Conservation (phyloP, 2,888 invertebrate genomes). For the Galerucella pusilla region DNA sequence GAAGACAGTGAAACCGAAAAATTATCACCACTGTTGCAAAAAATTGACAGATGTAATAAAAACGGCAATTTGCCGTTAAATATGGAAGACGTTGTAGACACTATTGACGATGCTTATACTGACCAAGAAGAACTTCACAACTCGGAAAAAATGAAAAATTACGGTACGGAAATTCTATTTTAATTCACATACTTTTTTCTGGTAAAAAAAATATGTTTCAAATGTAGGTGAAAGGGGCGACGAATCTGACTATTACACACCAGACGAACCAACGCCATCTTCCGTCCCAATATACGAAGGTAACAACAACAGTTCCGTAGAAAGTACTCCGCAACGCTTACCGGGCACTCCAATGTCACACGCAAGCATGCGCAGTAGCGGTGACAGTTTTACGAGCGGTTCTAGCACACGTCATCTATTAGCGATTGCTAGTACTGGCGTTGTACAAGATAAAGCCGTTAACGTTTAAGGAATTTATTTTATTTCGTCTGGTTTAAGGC, state of each 20-base stretch:
- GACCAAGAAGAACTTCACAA: conserved; percentile 63
- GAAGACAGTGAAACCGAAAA: conserved; percentile 88
- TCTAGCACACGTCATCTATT: conserved; percentile 83
- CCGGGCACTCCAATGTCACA: conserved; percentile 78
- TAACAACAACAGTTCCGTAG: conserved; percentile 57
- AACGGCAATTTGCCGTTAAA: conserved; percentile 63
- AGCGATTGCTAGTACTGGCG: conserved; percentile 64
- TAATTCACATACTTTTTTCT: not conserved
- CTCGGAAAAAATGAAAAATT: conserved; percentile 51
- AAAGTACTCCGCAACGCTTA: conserved; percentile 63
- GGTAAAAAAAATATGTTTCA: not conserved
- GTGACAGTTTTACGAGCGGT: conserved; percentile 84
- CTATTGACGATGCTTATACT: conserved; percentile 73
- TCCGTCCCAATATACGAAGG: conserved; percentile 71
- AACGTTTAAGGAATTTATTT: conserved; percentile 51
- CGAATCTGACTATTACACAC: conserved; percentile 84
- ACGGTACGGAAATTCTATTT: conserved; percentile 45
- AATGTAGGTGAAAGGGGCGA: conserved; percentile 67
- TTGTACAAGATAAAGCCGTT: conserved; percentile 56
- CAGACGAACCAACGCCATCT: conserved; percentile 78
- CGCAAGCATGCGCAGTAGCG: conserved; percentile 78
- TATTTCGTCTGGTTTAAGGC: conserved; percentile 1
- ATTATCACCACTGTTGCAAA: conserved; percentile 78
- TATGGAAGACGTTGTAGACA: conserved; percentile 68
- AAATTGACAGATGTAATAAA: conserved; percentile 58